A percentile compares a stretch with the other conserved stretches of the same genome.
These are phyloP conservation scores for Solea solea DNA, from an alignment of 2,113 vertebrate species.

Conservation along the genomic window DNA sequence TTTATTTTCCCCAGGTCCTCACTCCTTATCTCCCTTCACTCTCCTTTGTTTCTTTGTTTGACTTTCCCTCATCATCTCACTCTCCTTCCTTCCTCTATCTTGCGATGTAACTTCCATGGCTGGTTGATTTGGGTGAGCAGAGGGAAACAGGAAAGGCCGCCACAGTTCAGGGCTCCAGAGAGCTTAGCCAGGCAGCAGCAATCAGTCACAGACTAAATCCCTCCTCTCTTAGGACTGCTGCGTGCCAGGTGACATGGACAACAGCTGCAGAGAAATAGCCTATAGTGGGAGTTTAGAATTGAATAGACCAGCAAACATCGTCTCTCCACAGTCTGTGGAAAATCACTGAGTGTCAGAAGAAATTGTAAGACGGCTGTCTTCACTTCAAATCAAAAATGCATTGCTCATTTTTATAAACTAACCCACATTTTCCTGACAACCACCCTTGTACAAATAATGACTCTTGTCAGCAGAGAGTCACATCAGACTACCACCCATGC, in stretches of 20 bases:
- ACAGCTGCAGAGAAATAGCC: constrained; percentile 55
- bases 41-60: constrained; percentile 24
- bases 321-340: not conserved
- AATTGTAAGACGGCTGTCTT: not conserved
- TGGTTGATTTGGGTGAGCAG: constrained; percentile 69
- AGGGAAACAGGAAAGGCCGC: constrained; percentile 61
- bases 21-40: not conserved
- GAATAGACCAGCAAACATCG: constrained; percentile 31
- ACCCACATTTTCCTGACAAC: not conserved
- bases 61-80: constrained; percentile 27
- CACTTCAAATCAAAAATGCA: not conserved
- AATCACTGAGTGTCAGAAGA: not conserved
- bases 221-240: constrained; percentile 54
- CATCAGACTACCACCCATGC: too few species aligned
- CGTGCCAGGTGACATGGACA: constrained; percentile 67
- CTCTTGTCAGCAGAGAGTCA: not conserved
- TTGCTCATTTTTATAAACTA: not conserved
- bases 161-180: constrained; percentile 73
- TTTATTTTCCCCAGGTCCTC: constrained; percentile 6
- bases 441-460: not conserved
- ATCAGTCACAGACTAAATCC: constrained; percentile 74
- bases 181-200: constrained; percentile 60
- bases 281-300: constrained; percentile 28
- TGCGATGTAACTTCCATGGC: constrained; percentile 61
- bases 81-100: constrained; percentile 31